Percentiles rank a stretch among this genome's conserved stretches.
Evolutionary conservation across 2,888 invertebrate species (phyloP).

Genomic region (Brenthis hecate): DNA sequence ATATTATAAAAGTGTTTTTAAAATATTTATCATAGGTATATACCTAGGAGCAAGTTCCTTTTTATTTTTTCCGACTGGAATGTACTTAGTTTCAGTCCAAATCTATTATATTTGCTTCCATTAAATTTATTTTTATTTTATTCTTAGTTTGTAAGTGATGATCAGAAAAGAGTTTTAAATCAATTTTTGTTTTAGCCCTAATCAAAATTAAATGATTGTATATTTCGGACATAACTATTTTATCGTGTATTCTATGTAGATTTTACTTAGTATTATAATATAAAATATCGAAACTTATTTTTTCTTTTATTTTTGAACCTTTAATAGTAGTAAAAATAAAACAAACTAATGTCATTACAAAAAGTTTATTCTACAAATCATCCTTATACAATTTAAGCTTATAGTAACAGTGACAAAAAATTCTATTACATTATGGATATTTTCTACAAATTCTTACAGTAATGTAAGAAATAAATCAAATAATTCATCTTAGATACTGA

Average conservation of each 20-base stretch:
- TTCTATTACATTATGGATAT: too few species aligned
- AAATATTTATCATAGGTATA: slow-evolving; percentile 37
- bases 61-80: slow-evolving; percentile 49
- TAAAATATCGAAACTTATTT: slow-evolving; percentile 47
- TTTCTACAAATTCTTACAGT: too few species aligned
- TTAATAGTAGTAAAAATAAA: not conserved
- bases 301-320: slow-evolving; percentile 20
- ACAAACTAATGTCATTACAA: too few species aligned
- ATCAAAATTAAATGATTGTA: slow-evolving; percentile 76
- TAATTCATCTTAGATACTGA: too few species aligned
- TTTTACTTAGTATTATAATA: slow-evolving; percentile 60
- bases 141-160: slow-evolving; percentile 58
- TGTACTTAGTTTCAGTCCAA: slow-evolving; percentile 43
- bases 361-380: too few species aligned
- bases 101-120: slow-evolving; percentile 67
- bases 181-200: slow-evolving; percentile 65
- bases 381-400: too few species aligned
- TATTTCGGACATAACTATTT: slow-evolving; percentile 71
- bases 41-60: slow-evolving; percentile 52
- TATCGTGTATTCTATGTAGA: slow-evolving; percentile 71
- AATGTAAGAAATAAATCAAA: too few species aligned
- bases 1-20: slow-evolving; percentile 26
- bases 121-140: slow-evolving; percentile 58
- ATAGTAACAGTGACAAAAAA: too few species aligned
- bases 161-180: slow-evolving; percentile 63